These are phyloP conservation scores for Zaprionus obscuricornis DNA, from an alignment of 2,888 invertebrate species.

Conservation along the genomic window DNA sequence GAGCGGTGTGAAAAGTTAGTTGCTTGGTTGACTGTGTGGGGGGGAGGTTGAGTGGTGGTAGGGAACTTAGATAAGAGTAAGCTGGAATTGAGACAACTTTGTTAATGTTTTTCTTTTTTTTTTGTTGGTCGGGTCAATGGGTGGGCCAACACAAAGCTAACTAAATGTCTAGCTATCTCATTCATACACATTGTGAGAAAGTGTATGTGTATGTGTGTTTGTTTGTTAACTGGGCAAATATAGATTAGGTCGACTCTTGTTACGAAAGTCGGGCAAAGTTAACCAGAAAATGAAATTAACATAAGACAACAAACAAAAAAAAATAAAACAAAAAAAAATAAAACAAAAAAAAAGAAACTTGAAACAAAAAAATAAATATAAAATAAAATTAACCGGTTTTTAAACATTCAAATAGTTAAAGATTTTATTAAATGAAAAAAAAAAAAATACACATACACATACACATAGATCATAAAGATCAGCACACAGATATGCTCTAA, in stretches of 20 bases:
- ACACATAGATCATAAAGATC: too few relatives aligned
- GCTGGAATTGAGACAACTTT: too few relatives aligned
- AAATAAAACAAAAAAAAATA: neutral
- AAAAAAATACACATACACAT: neutral
- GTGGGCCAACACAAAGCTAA: too few relatives aligned
- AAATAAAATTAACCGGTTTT: conserved; percentile 46
- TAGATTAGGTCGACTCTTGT: conserved; percentile 34
- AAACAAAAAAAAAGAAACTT: conserved; percentile 1
- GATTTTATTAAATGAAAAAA: too few relatives aligned
- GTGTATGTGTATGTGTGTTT: too few relatives aligned
- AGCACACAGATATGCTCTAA: neutral
- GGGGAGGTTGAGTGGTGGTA: neutral
- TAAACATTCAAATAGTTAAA: conserved; percentile 2
- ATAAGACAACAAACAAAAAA: conserved; percentile 7
- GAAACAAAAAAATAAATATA: conserved; percentile 13
- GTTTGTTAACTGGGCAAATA: conserved; percentile 26
- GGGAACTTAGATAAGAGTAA: too few relatives aligned
- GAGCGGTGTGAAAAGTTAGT: neutral
- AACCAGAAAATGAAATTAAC: conserved; percentile 20
- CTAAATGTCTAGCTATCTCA: too few relatives aligned
- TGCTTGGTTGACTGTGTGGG: conserved; percentile 24
- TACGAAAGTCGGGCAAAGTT: conserved; percentile 33
- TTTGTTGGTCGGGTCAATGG: too few relatives aligned
- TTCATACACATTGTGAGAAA: too few relatives aligned
- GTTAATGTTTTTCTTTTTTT: too few relatives aligned